Evolutionary conservation across 2,888 invertebrate genomes (phyloP).

Genomic region (Malthinus flaveolus): DNA sequence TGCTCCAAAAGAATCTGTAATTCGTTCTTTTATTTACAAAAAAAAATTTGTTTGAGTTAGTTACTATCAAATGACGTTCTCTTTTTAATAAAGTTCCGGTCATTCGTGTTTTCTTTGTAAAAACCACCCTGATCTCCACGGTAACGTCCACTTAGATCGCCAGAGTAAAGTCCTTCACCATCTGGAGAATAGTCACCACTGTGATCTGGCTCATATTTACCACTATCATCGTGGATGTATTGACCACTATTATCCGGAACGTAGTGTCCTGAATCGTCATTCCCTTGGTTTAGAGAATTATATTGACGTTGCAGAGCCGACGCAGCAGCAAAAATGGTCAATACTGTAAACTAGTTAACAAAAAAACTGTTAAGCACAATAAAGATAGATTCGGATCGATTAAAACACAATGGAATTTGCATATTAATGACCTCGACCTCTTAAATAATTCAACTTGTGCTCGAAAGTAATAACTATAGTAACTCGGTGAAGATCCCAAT

Average conservation of each 20-base stretch:
- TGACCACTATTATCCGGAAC: constrained; percentile 35
- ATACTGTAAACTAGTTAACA: not conserved
- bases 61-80: no score
- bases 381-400: not conserved
- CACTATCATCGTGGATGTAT: constrained; percentile 36
- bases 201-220: constrained; percentile 32
- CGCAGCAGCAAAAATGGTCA: not conserved
- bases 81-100: not conserved
- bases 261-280: constrained; percentile 31
- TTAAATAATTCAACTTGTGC: constrained; percentile 11
- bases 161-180: constrained; percentile 20
- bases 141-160: constrained; percentile 35
- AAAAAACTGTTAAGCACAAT: not conserved
- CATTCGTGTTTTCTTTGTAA: constrained; percentile 13
- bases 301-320: constrained; percentile 11
- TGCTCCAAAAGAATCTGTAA: not conserved
- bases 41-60: no score
- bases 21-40: not conserved
- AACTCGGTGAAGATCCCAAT: no score
- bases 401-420: constrained; percentile 15
- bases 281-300: constrained; percentile 7
- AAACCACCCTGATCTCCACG: constrained; percentile 17
- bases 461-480: constrained; percentile 2
- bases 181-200: constrained; percentile 34
- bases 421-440: constrained; percentile 39